Evolutionary conservation across 2,113 vertebrate species (phyloP).

Genomic region (Antennarius striatus): DNA sequence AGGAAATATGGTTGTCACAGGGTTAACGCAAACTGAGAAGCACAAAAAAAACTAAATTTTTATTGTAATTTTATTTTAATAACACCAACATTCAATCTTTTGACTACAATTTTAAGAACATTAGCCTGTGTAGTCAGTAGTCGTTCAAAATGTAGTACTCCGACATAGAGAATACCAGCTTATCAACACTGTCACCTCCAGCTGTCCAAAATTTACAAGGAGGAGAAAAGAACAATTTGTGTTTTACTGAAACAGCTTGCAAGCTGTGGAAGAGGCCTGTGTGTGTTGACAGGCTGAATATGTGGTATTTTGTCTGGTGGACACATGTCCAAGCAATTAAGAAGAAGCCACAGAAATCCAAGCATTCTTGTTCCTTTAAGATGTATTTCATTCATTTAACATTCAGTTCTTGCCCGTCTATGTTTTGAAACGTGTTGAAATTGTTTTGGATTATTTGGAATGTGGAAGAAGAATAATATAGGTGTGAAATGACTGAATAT

Average conservation of each 20-base stretch:
- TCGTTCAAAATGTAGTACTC: neutral
- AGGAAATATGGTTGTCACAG: too few relatives aligned
- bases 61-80: too few relatives aligned
- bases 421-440: too few relatives aligned
- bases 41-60: too few relatives aligned
- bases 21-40: too few relatives aligned
- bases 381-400: neutral
- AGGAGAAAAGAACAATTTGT: neutral
- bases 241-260: constrained; percentile 20
- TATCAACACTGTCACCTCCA: neutral
- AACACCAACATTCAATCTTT: too few relatives aligned
- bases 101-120: neutral
- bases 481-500: too few relatives aligned
- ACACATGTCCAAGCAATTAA: constrained; percentile 16
- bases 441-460: neutral
- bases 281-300: constrained; percentile 24
- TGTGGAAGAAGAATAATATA: constrained; percentile 29
- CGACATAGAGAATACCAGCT: neutral
- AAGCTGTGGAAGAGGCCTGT: constrained; percentile 8
- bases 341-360: constrained; percentile 8
- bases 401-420: neutral
- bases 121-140: neutral
- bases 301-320: constrained; percentile 12
- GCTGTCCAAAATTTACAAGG: neutral
- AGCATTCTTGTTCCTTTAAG: constrained; percentile 6